These are phyloP conservation scores for Drosophila affinis DNA, from an alignment of 2,888 invertebrate genomes.

Conservation along the genomic window DNA sequence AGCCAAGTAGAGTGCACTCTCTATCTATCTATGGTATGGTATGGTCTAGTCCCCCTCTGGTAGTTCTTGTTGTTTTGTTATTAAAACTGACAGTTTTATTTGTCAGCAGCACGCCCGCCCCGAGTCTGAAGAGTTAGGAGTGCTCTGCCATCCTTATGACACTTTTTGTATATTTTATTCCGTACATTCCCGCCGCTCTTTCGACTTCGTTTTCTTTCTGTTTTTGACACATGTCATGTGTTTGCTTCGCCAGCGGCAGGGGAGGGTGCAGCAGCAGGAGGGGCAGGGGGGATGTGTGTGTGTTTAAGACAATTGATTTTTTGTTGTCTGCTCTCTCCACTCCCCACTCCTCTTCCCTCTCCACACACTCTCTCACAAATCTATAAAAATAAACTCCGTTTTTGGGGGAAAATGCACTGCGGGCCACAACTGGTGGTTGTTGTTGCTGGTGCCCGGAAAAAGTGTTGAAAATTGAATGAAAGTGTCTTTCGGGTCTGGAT, in stretches of 20 bases:
- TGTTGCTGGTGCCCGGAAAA: constrained; percentile 2
- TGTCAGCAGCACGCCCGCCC: constrained; percentile 61
- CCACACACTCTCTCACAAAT: constrained; percentile 7
- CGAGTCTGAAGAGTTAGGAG: constrained; percentile 26
- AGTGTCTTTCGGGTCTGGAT: constrained; percentile 32
- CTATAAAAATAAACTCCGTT: constrained; percentile 59
- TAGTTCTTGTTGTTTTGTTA: constrained; percentile 66
- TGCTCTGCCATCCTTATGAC: constrained; percentile 67
- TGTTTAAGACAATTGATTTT: constrained; percentile 71
- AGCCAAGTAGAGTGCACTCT: constrained; percentile 59
- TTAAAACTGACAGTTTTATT: constrained; percentile 81
- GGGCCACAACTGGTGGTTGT: constrained; percentile 33
- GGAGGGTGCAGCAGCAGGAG: neutral
- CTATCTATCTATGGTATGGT: constrained; percentile 4
- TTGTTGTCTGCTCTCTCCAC: constrained; percentile 33
- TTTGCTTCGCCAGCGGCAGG: constrained; percentile 24
- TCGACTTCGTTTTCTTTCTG: constrained; percentile 25
- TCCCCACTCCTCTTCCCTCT: too few species aligned
- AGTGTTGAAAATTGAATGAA: constrained; percentile 48
- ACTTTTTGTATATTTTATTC: constrained; percentile 59
- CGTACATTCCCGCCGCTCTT: constrained; percentile 17
- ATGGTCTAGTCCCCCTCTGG: neutral
- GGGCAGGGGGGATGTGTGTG: constrained; percentile 23
- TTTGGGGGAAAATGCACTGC: constrained; percentile 32
- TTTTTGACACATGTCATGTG: constrained; percentile 72